Conservation (phyloP, 2,797 vertebrate species). For the Euphonia xanthogaster region DNA sequence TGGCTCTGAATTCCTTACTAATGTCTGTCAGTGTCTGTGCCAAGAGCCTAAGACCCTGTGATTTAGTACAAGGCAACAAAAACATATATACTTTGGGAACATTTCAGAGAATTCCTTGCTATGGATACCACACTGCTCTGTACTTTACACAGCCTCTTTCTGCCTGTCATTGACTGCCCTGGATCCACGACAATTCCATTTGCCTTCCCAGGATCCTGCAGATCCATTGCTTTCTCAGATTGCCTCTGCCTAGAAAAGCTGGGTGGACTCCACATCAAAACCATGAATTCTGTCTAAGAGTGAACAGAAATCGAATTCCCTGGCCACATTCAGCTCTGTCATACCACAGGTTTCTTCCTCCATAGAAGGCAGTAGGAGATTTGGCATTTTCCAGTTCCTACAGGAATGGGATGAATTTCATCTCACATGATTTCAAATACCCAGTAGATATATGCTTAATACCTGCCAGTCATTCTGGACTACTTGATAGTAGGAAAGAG, state of each 20-base stretch:
- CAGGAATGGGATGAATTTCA: not conserved
- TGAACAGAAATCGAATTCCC: not conserved
- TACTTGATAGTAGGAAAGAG: not conserved
- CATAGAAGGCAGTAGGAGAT: not conserved
- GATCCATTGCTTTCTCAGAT: not conserved
- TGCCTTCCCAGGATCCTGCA: not conserved
- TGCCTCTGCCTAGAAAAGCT: not conserved
- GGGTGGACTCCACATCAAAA: not conserved
- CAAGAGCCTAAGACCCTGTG: not conserved
- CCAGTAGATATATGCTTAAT: not conserved
- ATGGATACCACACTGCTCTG: not conserved
- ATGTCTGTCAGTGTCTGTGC: not conserved
- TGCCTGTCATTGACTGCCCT: not conserved
- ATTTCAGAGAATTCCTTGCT: not conserved
- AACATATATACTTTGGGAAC: rapidly evolving
- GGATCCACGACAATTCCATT: not conserved
- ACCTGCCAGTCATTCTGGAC: not conserved
- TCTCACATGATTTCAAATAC: not conserved
- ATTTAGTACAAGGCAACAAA: not conserved
- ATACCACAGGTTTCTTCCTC: not conserved
- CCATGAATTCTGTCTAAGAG: not conserved
- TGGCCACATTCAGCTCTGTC: not conserved
- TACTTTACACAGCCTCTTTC: not conserved
- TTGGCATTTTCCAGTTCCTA: not conserved
- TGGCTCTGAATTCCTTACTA: not conserved